Base-by-base conservation (phyloP, 2,797 vertebrate species). In the Rhadinocentrus ornatus region DNA sequence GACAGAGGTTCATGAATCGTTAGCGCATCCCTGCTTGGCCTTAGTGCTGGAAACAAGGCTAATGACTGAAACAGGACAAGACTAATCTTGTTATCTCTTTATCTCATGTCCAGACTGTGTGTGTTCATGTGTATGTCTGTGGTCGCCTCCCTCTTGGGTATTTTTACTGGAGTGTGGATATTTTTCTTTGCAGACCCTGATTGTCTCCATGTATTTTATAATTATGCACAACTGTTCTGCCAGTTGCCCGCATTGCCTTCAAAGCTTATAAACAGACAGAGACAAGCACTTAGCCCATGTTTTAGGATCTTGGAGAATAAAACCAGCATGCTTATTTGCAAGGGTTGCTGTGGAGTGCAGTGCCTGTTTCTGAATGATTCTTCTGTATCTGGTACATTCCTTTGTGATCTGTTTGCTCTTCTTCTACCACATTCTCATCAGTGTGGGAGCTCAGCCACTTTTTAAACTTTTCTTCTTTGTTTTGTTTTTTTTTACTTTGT, bases 61-160 rank as follows among this genome's bases (percentile, higher is more conserved):
- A 89, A 88, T 86, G 78, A 86, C 83, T 84, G 86, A 89, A 91
- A 91, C 88, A 84, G 87, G 87, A 91, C 88, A 84, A 69, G 35
- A 71, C 77, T 91, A 89, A 93, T 92, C 86, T 82, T 76, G 82
- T 92, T 89, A 91, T 90, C 84, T 87, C 81, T 81, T 84, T 84
- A 85, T 85, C 80, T 86, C 72, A 48, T 35, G n/a, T 75, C 66
- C 78, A 83, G 75, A 80, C 81, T 69, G 32, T 62, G 24, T 74
- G 24, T 53, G 58, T 59, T 62, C 48, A 35, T 77, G 52, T 62
- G 10, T 35, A 26, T 52, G 59, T 58, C n/a, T 59, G 29, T 68
- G 48, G 39, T 50, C 11, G 0, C 52, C 46, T 55, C 29, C 78
- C 48, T 64, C 61, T 54, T 72, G 62, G 41, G 39, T 68, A 13